Conservation (phyloP, 2,888 invertebrate species). For the Vandiemenella viatica region DNA sequence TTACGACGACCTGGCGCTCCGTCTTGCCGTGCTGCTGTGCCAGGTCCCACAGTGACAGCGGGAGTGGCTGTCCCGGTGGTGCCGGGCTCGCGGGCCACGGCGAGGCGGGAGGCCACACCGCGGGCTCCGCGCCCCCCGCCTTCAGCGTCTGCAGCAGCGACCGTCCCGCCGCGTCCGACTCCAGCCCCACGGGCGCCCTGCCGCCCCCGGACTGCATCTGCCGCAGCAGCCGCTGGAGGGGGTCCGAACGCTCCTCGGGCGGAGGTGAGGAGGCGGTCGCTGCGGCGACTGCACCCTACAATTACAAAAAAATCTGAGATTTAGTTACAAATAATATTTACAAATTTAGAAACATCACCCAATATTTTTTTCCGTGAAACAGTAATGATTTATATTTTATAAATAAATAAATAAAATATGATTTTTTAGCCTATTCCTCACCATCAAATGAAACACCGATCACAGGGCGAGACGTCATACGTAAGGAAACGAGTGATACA, state of each 20-base stretch:
- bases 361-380: no score
- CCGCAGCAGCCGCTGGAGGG: conserved; percentile 26
- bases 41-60: conserved; percentile 27
- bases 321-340: no score
- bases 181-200: conserved; percentile 12
- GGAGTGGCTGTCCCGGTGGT: conserved; percentile 27
- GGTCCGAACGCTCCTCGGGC: conserved; percentile 15
- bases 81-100: conserved; percentile 16
- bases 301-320: no score
- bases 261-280: conserved; percentile 20
- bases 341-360: no score
- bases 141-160: conserved; percentile 28
- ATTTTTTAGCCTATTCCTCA: no score
- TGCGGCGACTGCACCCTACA: not conserved
- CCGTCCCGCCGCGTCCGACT: conserved; percentile 22
- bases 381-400: no score
- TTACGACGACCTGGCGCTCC: conserved; percentile 33
- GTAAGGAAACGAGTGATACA: no score
- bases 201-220: conserved; percentile 22
- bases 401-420: no score
- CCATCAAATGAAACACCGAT: no score
- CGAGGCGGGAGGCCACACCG: not conserved
- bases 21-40: conserved; percentile 27
- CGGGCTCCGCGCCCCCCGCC: conserved; percentile 9
- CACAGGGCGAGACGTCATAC: no score